These are phyloP conservation scores for Natator depressus DNA, from an alignment of 2,113 vertebrate species.

Conservation along the genomic window DNA sequence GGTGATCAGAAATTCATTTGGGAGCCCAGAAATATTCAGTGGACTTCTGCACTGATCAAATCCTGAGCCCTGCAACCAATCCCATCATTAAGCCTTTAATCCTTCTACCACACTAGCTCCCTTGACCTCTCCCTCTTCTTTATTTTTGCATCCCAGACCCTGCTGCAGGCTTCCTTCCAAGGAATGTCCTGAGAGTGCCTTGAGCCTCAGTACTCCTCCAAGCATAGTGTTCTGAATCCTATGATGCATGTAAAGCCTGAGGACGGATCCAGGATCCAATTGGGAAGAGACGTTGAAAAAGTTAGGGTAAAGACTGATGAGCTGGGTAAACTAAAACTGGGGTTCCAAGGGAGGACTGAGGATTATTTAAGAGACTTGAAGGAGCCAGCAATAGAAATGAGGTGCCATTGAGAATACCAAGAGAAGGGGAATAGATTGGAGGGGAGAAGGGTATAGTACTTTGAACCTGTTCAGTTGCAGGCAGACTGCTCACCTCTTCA, in stretches of 20 bases:
- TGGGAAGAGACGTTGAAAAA: neutral
- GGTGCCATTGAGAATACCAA: neutral
- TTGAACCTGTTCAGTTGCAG: slow-evolving; percentile 6
- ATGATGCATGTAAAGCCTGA: neutral
- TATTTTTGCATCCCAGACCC: neutral
- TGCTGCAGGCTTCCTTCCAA: neutral
- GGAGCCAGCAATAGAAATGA: neutral
- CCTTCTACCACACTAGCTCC: neutral
- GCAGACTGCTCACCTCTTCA: neutral
- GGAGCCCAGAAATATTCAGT: neutral
- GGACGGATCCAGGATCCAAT: neutral
- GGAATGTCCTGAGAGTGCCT: neutral
- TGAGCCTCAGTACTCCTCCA: neutral
- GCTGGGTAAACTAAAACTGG: fast-evolving
- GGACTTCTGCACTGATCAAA: neutral
- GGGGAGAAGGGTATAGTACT: neutral
- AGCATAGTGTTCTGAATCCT: neutral
- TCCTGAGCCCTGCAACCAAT: neutral
- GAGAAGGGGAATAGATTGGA: neutral
- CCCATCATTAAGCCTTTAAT: neutral
- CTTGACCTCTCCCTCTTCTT: neutral
- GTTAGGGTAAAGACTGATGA: neutral
- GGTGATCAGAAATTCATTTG: neutral
- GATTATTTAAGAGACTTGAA: neutral
- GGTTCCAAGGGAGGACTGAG: neutral